Conservation (phyloP, 1,140 invertebrate species). For the Cyclina sinensis region DNA sequence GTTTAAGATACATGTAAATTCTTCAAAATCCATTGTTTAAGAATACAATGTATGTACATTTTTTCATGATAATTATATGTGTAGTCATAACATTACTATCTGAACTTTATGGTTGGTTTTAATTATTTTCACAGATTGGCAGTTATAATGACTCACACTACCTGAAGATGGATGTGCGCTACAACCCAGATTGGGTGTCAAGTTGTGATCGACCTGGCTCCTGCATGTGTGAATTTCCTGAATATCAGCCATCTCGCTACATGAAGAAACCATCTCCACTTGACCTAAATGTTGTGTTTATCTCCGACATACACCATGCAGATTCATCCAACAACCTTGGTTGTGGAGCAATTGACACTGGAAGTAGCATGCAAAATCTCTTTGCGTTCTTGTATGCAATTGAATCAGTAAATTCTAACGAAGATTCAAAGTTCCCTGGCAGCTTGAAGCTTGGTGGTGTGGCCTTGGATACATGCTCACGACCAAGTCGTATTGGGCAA, state of each 20-base stretch:
- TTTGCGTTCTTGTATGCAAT: slow-evolving; percentile 85
- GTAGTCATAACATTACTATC: no score
- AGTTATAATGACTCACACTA: slow-evolving; percentile 84
- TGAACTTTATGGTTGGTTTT: no score
- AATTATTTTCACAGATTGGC: slow-evolving; percentile 82
- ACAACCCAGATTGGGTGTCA: slow-evolving; percentile 74
- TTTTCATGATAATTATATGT: no score
- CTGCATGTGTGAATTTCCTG: slow-evolving; percentile 77
- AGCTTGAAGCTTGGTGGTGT: slow-evolving; percentile 82
- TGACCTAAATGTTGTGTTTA: slow-evolving; percentile 80
- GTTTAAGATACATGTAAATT: no score
- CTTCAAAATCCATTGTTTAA: no score
- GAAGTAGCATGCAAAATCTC: slow-evolving; percentile 79
- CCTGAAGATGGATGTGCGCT: slow-evolving; percentile 82
- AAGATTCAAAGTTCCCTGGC: slow-evolving; percentile 66
- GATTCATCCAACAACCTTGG: slow-evolving; percentile 68
- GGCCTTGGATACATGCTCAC: slow-evolving; percentile 81
- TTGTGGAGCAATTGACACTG: slow-evolving; percentile 80
- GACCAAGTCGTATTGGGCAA: slow-evolving; percentile 77
- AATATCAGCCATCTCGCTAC: slow-evolving; percentile 80
- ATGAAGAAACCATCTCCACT: slow-evolving; percentile 77
- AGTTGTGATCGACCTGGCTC: slow-evolving; percentile 66
- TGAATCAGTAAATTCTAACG: slow-evolving; percentile 79
- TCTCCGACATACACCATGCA: slow-evolving; percentile 81
- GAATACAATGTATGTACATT: no score